Conservation (phyloP, 2,113 vertebrate species). For the Coptodon bakossiorum region DNA sequence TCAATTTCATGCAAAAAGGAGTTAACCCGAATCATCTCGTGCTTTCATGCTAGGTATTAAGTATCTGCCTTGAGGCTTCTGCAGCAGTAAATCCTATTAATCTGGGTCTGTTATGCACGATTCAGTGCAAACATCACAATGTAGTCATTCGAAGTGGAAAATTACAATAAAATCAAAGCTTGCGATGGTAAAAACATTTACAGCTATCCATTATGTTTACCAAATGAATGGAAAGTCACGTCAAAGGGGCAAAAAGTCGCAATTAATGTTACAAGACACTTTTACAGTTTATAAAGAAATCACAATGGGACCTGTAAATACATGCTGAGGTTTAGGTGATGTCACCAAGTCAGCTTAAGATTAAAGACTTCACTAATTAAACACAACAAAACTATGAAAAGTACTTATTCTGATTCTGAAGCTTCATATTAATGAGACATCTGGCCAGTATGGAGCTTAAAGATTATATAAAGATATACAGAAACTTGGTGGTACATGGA, state of each 20-base stretch:
- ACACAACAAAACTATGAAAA: background rate
- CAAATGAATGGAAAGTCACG: background rate
- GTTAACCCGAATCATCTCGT: background rate
- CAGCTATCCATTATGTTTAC: rapidly evolving
- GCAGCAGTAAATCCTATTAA: background rate
- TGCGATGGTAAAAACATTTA: rapidly evolving
- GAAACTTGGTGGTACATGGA: background rate
- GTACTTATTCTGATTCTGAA: no score
- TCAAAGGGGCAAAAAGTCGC: background rate
- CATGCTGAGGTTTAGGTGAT: background rate
- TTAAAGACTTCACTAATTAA: background rate
- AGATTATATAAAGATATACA: background rate
- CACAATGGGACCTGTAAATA: background rate
- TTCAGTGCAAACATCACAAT: background rate
- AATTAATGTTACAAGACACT: background rate
- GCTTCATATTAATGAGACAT: background rate
- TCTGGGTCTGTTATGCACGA: background rate
- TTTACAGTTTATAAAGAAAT: rapidly evolving
- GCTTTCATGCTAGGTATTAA: background rate
- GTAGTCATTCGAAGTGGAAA: background rate
- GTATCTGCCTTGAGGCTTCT: background rate
- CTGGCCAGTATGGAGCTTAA: background rate
- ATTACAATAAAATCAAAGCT: background rate
- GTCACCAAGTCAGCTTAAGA: background rate
- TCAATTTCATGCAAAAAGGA: background rate